These are phyloP conservation scores for Spizaetus ornatus DNA, from an alignment of 2,113 vertebrate genomes.

Conservation along the genomic window DNA sequence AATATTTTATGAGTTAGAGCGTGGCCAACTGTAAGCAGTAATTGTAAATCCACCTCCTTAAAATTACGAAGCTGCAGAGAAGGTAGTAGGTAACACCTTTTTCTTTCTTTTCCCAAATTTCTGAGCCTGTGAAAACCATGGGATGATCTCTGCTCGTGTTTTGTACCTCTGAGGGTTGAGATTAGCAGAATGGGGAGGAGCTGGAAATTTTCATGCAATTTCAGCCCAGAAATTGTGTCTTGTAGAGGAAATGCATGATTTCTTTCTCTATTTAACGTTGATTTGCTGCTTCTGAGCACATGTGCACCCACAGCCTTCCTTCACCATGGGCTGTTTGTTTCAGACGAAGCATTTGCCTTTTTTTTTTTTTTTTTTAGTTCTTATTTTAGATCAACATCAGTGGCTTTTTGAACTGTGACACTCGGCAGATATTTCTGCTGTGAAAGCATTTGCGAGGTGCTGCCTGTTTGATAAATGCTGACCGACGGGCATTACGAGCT, in stretches of 20 bases:
- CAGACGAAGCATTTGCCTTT: not conserved
- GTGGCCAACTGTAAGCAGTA: not conserved
- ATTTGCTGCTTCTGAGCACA: not conserved
- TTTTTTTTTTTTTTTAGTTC: not conserved
- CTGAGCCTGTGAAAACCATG: not conserved
- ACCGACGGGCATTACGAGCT: not conserved
- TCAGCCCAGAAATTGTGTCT: not conserved
- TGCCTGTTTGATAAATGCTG: conserved; percentile 39
- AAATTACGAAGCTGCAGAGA: not conserved
- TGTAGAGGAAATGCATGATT: not conserved
- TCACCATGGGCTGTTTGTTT: not conserved
- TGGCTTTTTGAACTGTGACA: conserved; percentile 43
- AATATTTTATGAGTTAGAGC: not conserved
- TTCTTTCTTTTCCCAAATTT: not conserved
- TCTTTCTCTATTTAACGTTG: not conserved
- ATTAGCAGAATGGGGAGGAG: not conserved
- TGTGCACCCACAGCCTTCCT: not conserved
- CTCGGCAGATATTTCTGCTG: conserved; percentile 58
- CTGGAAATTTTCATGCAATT: not conserved
- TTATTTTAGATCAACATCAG: not conserved
- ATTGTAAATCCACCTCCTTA: not conserved
- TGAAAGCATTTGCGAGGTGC: not conserved
- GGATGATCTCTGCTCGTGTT: not conserved
- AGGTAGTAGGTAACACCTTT: not conserved
- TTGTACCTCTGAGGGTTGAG: not conserved